These are phyloP conservation scores for Parazoanthus atlanticus DNA, from an alignment of 92 coral and sea anemone species.

Conservation along the genomic window DNA sequence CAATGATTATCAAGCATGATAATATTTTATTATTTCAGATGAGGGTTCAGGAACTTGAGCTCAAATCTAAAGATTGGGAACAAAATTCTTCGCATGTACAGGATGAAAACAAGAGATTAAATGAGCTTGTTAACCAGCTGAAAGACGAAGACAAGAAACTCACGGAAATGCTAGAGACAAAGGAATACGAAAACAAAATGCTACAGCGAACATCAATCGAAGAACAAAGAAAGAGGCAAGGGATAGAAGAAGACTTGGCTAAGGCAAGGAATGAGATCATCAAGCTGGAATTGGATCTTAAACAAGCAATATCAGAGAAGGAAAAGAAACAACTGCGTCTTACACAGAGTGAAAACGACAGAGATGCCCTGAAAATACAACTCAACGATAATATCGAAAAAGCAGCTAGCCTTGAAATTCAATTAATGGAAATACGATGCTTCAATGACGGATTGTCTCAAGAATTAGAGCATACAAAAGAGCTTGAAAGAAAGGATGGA, in stretches of 20 bases:
- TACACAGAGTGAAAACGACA: slow-evolving; percentile 72
- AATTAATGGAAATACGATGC: slow-evolving; percentile 79
- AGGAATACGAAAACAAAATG: slow-evolving; percentile 1
- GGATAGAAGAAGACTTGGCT: slow-evolving; percentile 70
- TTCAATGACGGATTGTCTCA: slow-evolving; percentile 72
- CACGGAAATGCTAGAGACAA: slow-evolving; percentile 33
- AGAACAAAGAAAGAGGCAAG: slow-evolving; percentile 40
- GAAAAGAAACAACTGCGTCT: slow-evolving; percentile 63
- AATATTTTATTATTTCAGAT: slow-evolving; percentile 10
- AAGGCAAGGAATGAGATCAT: slow-evolving; percentile 64
- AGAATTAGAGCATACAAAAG: slow-evolving; percentile 67
- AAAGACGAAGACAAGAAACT: slow-evolving; percentile 61
- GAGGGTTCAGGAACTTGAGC: slow-evolving; percentile 37
- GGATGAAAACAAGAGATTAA: slow-evolving; percentile 58
- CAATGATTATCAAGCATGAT: neutral
- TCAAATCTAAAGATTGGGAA: slow-evolving; percentile 46
- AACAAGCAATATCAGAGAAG: slow-evolving; percentile 56
- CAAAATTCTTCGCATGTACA: slow-evolving; percentile 37
- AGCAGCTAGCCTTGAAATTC: slow-evolving; percentile 79
- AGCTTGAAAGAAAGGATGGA: slow-evolving; percentile 69
- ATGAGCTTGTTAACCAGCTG: slow-evolving; percentile 59
- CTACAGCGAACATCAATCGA: slow-evolving; percentile 11
- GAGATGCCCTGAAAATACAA: slow-evolving; percentile 62
- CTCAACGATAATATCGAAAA: slow-evolving; percentile 77
- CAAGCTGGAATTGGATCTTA: slow-evolving; percentile 65